Evolutionary conservation across 1,140 invertebrate genomes (phyloP).

Genomic region (Heliconius melpomene): DNA sequence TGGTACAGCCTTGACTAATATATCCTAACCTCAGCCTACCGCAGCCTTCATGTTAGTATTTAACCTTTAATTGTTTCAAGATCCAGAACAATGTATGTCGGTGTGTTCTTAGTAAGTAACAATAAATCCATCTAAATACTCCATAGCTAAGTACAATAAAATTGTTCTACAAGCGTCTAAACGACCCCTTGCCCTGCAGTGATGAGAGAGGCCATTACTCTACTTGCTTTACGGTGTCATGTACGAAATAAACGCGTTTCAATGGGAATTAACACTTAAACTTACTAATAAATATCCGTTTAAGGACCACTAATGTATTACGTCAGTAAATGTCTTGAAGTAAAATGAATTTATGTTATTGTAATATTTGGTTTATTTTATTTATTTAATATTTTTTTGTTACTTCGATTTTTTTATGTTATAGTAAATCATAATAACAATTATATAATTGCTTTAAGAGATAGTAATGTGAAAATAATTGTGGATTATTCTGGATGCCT

Average conservation of each 20-base stretch:
- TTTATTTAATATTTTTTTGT: no score
- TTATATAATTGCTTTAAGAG: no score
- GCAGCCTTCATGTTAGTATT: conserved; percentile 33
- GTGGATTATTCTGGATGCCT: no score
- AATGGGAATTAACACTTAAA: conserved; percentile 33
- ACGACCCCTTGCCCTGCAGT: conserved; percentile 40
- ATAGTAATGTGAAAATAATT: no score
- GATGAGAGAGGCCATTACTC: conserved; percentile 39
- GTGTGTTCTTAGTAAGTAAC: conserved; percentile 36
- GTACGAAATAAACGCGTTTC: conserved; percentile 31
- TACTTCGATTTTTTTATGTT: no score
- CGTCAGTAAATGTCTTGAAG: no score
- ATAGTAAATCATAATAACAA: no score
- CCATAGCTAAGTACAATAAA: conserved; percentile 44
- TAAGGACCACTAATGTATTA: no score
- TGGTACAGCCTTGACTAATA: neutral
- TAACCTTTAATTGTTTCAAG: conserved; percentile 42
- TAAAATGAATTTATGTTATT: no score
- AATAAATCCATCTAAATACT: conserved; percentile 45
- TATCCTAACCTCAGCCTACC: conserved; percentile 26
- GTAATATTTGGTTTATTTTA: no score
- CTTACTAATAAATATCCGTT: conserved; percentile 15
- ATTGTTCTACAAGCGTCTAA: conserved; percentile 40
- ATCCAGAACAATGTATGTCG: conserved; percentile 42
- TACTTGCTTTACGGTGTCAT: conserved; percentile 39